Conservation (phyloP, 2,888 invertebrate species). For the Parapristionchus giblindavisi region DNA sequence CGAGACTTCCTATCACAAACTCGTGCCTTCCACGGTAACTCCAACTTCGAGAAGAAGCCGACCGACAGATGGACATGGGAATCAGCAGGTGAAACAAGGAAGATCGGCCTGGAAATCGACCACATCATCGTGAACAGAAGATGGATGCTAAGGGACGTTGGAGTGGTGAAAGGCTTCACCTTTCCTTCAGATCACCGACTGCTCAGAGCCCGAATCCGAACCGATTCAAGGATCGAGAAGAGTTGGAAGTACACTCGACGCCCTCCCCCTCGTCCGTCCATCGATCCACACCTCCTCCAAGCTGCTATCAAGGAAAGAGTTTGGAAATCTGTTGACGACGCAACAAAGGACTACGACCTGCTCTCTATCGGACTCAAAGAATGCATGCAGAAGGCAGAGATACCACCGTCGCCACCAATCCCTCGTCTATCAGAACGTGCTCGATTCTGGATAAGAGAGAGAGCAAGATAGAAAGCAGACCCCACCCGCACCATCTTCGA, state of each 20-base stretch:
- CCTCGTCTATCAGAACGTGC: neutral
- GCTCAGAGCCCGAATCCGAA: neutral
- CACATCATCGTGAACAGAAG: neutral
- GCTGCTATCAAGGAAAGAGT: neutral
- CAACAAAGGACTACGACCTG: neutral
- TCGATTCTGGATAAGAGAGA: neutral
- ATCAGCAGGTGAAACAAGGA: neutral
- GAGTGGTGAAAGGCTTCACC: neutral
- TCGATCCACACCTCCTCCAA: neutral
- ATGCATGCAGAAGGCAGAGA: neutral
- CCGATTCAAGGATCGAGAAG: conserved; percentile 10
- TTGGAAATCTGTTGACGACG: neutral
- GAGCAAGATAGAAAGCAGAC: neutral
- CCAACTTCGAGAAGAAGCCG: neutral
- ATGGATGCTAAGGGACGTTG: conserved; percentile 2
- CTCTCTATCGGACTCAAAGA: conserved; percentile 7
- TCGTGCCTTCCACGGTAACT: conserved; percentile 7
- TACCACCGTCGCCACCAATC: neutral
- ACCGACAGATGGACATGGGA: neutral
- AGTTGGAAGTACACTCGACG: neutral
- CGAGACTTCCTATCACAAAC: conserved; percentile 6
- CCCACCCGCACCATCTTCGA: neutral
- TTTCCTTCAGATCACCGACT: conserved; percentile 1
- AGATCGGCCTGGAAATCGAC: neutral
- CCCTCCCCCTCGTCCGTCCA: neutral